Percentiles rank a stretch among this genome's conserved stretches.
Conservation (phyloP, 2,113 vertebrate genomes). For the Xiphias gladius region DNA sequence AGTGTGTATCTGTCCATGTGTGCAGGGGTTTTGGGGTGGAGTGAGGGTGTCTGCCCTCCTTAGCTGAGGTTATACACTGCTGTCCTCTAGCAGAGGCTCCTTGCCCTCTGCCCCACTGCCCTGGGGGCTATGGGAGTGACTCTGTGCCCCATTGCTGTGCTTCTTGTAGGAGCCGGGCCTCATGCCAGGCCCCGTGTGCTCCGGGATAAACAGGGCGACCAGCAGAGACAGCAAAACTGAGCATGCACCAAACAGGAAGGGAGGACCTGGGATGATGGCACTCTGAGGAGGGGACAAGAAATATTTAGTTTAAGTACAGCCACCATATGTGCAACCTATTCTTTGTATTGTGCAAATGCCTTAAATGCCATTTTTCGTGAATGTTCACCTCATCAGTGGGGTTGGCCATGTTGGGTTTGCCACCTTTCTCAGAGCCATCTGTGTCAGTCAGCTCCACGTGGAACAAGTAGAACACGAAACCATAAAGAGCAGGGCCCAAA, state of each 20-base stretch:
- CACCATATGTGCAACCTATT: background rate
- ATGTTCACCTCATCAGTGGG: slow-evolving; percentile 90
- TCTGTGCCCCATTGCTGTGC: slow-evolving; percentile 89
- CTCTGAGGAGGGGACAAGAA: slow-evolving; percentile 79
- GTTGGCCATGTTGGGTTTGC: slow-evolving; percentile 91
- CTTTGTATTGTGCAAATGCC: background rate
- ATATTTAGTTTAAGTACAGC: background rate
- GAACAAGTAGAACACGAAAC: slow-evolving; percentile 93
- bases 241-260: slow-evolving; percentile 93
- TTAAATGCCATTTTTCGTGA: background rate
- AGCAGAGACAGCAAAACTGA: slow-evolving; percentile 93
- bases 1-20: slow-evolving; percentile 55
- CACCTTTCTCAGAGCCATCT: slow-evolving; percentile 85
- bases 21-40: slow-evolving; percentile 41
- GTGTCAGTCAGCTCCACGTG: slow-evolving; percentile 90
- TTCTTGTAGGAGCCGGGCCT: slow-evolving; percentile 91
- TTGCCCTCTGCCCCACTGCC: slow-evolving; percentile 88
- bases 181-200: slow-evolving; percentile 87
- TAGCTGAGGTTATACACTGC: slow-evolving; percentile 87
- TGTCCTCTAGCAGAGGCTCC: slow-evolving; percentile 93
- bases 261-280: slow-evolving; percentile 94
- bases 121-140: slow-evolving; percentile 89
- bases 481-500: slow-evolving; percentile 90
- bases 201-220: slow-evolving; percentile 93
- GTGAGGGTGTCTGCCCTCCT: slow-evolving; percentile 55